Base-by-base conservation (phyloP, 2,888 invertebrate genomes). In the Drosophila parthenogenetica region DNA sequence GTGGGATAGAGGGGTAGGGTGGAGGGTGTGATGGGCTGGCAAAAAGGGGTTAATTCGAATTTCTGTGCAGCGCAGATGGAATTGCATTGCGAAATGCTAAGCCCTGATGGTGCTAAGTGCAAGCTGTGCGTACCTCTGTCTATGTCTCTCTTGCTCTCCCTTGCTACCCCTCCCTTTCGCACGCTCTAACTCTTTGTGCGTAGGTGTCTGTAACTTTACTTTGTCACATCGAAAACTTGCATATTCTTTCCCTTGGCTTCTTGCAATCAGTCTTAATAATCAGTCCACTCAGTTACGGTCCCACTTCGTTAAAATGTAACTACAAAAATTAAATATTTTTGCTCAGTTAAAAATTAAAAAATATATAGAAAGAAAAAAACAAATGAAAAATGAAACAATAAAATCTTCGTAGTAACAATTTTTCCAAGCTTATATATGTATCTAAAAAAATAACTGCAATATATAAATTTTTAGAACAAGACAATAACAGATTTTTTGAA, bases 1-100 rank as follows among this genome's bases (percentile, higher is more conserved):
- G 7, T 16, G 42, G n/a, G 16, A 8, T n/a, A 39, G 17, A 22
- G 13, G 22, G 42, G 0, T 22, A 13, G 10, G 8, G 22, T 22
- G 1, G n/a, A 40, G 7, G 25, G 5, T 8, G 25, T 25, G 25
- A 8, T 25, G 25, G 29, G 29, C 29, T 29, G 7, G 29, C 29
- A 7, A 17, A 13, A 13, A 32, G 8, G 16, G 54, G 39, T 22
- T 54, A 86, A 77, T 83, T 80, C 72, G 72, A 58, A 55, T 45
- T 72, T 67, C 72, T 64, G 49, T 71, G 83, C 65, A 57, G 63
- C 54, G 54, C 74, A 66, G 46, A 58, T 64, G 73, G 48, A 77
- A 66, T 65, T 76, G 66, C 65, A 70, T 63, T 69, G 54, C 48
- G 60, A 64, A 76, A 73, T 58, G 61, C 65, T 77, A 69, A 73